Evolutionary conservation across 2,113 vertebrate species (phyloP), one percentile per base, ranked within the genome.

Genomic region (Xyrauchen texanus): DNA sequence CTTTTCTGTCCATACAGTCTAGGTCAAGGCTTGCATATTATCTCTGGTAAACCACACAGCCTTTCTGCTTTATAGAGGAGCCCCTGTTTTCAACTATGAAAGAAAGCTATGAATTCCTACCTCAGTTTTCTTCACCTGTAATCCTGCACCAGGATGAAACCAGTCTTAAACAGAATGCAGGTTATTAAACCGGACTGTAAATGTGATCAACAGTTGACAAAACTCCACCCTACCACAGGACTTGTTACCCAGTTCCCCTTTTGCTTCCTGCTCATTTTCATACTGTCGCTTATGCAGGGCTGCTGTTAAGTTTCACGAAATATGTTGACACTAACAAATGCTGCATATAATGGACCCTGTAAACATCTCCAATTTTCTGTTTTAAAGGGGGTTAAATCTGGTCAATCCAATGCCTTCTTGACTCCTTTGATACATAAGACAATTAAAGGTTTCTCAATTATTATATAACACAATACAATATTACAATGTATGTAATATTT

Each of bases 201-300:
- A 68, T 85, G 63, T 88, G 87, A 88, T 83, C 87, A 88, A 86
- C 84, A 91, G 89, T 87, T 85, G 86, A 64, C 72, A 86, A 86
- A 88, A 89, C 90, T 85, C 88, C 91, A 89, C 90, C 91, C 90
- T 88, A 84, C 78, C 82, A 89, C 79, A 91, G 90, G 89, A 93
- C 90, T 49, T 77, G 82, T 85, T 78, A 42, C 79, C 87, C 86
- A 92, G 90, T 94, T 93, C 93, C 92, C 84, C 85, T 92, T 94
- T 92, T 92, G 89, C 87, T 91, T 91, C 89, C 88, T 91, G 89
- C 87, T 91, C 73, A 93, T 93, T 93, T 93, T 91, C 91, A 92
- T 93, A 93, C 91, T 88, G 86, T 83, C 79, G 76, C 67, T 81
- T 53, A 12, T 82, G 85, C 78, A 85, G 84, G 87, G 86, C 86